A percentile compares a stretch with the other conserved stretches of the same genome.
phyloP scores from a whole-genome alignment of 2,113 vertebrate genomes.

The Laterallus jamaicensis region DNA sequence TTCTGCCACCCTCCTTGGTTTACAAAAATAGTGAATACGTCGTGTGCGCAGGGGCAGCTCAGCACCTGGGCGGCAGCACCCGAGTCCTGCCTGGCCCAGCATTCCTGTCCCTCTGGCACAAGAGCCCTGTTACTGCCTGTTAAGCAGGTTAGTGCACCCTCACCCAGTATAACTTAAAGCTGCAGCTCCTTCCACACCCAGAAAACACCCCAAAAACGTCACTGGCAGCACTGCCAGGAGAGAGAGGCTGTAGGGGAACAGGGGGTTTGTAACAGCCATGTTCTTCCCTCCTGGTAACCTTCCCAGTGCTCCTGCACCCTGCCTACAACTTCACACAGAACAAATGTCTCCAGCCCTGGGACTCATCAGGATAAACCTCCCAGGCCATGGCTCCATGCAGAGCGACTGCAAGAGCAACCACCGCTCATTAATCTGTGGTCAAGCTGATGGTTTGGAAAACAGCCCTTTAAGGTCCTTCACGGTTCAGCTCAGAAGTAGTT shows the following conservation, averaged over 20 bases:
- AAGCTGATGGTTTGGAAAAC: conserved; percentile 25
- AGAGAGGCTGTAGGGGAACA: background rate
- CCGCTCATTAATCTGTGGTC: background rate
- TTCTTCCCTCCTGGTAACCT: background rate
- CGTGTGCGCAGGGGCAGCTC: background rate
- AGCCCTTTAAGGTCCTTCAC: conserved; percentile 51
- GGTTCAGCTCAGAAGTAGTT: conserved; percentile 28
- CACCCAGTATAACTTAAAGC: background rate
- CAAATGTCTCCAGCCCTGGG: background rate
- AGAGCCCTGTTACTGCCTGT: background rate
- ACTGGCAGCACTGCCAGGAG: background rate
- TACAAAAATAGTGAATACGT: background rate
- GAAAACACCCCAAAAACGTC: background rate
- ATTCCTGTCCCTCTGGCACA: accelerated
- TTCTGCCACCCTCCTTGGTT: background rate
- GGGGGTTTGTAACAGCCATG: background rate
- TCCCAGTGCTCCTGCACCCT: background rate
- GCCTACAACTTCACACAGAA: background rate
- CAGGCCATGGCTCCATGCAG: background rate
- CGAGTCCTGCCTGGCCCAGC: background rate
- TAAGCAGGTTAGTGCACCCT: background rate
- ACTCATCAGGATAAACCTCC: background rate
- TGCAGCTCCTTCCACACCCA: background rate
- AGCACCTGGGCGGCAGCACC: background rate
- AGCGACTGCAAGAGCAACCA: background rate